Evolutionary conservation across 2,113 vertebrate genomes (phyloP).

Genomic region (Scopus umbretta): DNA sequence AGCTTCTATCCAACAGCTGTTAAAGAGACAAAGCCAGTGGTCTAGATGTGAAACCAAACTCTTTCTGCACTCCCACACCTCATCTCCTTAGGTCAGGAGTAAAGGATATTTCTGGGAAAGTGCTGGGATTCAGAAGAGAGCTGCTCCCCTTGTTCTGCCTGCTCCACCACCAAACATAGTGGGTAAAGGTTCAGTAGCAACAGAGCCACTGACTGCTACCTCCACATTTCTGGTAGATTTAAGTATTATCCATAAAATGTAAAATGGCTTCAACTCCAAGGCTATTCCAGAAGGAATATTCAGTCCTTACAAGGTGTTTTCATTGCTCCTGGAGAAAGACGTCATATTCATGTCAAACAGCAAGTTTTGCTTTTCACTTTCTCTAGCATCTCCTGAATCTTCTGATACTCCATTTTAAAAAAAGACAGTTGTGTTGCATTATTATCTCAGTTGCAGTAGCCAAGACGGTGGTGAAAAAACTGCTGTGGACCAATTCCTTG

Average conservation of each 20-base stretch:
- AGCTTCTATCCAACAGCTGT: not conserved
- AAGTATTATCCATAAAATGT: not conserved
- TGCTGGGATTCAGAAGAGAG: not conserved
- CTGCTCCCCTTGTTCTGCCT: not conserved
- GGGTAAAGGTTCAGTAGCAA: not conserved
- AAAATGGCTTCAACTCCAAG: not conserved
- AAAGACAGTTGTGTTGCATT: not conserved
- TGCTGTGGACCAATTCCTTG: not conserved
- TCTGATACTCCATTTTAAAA: not conserved
- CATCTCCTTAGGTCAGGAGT: not conserved
- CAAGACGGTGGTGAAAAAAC: not conserved
- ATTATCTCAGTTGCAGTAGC: not conserved
- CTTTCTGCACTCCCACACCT: not conserved
- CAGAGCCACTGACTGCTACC: not conserved
- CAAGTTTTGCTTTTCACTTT: not conserved
- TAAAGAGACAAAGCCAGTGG: not conserved
- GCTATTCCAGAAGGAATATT: not conserved
- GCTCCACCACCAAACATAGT: not conserved
- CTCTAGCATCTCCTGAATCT: not conserved
- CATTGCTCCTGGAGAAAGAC: not conserved
- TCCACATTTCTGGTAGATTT: not conserved
- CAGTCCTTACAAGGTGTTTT: not conserved
- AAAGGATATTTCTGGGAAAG: not conserved
- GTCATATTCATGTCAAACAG: not conserved
- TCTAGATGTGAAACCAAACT: not conserved